Base-by-base conservation (phyloP, 2,888 invertebrate species). In the Cephus rjabovi region DNA sequence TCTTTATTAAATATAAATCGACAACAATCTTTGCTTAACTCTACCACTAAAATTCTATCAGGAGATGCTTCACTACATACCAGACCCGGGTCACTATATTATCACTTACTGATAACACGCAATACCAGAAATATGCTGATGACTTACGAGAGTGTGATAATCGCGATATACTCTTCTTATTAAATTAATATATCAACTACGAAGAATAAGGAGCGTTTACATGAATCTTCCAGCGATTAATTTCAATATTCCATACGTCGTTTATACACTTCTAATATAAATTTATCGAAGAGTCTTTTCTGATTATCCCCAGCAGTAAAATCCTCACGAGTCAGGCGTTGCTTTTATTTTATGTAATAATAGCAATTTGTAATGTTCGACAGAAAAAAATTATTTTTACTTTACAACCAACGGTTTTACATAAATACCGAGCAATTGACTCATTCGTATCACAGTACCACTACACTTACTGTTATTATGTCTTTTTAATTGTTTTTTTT, bases 71-170 rank as follows among this genome's bases (percentile, higher is more conserved):
- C 71, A 34, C 56, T 69, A 73, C 69, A 69, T 75, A 35, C 76
- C 78, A 73, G 76, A 75, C 79, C 69, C 74, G 79, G 79, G 79
- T 79, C 79, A 76, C 70, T 76, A 31, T 74, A 76, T 74, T 79
- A 76, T 74, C 74, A 33, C 69, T 69, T 56, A n/a, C 37, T 68
- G 79, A 79, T 79, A 79, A 79, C 56, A 56, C 34, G 33, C 68
- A 69, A 74, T 33, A 76, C 69, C 75, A 34, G 69, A 76, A 76
- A 74, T 79, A 69, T 68, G 33, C 6, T 56, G 9, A 9, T 15
- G 40, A 23, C 40, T 56, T 23, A 56, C 23, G 40, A 56, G 23
- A 56, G 40, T 56, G 40, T 56, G 40, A 56, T 56, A 23, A 56
- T 56, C 40, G 40, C 40, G 40, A 56, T 56, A 23, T 56, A 56